phyloP scores from a whole-genome alignment of 2,797 vertebrate genomes.

The Harpagifer antarcticus region DNA sequence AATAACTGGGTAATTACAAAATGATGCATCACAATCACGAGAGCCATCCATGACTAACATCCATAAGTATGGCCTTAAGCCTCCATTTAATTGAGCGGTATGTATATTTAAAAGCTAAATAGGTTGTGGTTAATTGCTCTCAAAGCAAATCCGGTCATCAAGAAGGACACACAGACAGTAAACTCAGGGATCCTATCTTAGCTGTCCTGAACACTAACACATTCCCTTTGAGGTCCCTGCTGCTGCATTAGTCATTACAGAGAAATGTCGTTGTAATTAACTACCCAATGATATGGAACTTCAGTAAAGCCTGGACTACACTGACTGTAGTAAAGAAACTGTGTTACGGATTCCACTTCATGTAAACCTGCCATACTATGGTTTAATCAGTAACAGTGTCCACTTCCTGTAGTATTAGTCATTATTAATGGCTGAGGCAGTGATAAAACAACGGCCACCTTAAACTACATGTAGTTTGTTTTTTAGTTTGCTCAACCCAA shows the following conservation, averaged over 20 bases:
- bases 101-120: slow-evolving; percentile 68
- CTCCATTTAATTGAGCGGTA: slow-evolving; percentile 55
- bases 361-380: background rate
- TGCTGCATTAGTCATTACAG: slow-evolving; percentile 33
- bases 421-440: slow-evolving; percentile 13
- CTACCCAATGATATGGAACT: slow-evolving; percentile 17
- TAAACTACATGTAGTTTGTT: background rate
- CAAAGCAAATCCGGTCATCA: slow-evolving; percentile 57
- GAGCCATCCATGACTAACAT: slow-evolving; percentile 60
- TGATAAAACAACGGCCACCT: background rate
- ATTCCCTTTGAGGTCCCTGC: slow-evolving; percentile 3
- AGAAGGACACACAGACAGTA: slow-evolving; percentile 24
- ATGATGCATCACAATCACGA: slow-evolving; percentile 63
- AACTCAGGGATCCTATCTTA: slow-evolving; percentile 25
- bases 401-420: slow-evolving; percentile 16
- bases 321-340: background rate
- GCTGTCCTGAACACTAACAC: slow-evolving; percentile 8
- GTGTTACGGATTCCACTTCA: background rate
- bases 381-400: slow-evolving; percentile 29
- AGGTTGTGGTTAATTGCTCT: slow-evolving; percentile 67
- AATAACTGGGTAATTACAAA: slow-evolving; percentile 69
- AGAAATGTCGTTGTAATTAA: slow-evolving; percentile 28
- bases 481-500: background rate
- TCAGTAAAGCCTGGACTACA: slow-evolving; percentile 5
- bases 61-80: slow-evolving; percentile 64